Conservation (phyloP, 2,797 vertebrate species). For the Sebastiscus tertius region DNA sequence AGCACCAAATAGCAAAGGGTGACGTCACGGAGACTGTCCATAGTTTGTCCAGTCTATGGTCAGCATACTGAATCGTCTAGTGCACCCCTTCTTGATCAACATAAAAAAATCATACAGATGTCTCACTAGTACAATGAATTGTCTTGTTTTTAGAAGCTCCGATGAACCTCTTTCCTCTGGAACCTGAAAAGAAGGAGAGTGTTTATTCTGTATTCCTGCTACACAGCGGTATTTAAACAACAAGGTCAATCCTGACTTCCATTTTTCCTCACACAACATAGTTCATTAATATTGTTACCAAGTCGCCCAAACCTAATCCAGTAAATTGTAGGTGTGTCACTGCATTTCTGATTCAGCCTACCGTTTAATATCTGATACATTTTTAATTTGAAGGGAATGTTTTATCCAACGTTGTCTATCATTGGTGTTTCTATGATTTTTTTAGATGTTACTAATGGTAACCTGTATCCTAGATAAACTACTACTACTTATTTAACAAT, state of each 20-base stretch:
- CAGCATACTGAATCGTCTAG: constrained; percentile 16
- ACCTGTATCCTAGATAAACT: neutral
- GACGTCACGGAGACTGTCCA: too few species aligned
- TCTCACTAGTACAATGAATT: neutral
- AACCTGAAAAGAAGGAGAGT: neutral
- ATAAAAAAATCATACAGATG: constrained; percentile 12
- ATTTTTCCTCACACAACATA: constrained; percentile 13
- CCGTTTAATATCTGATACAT: neutral
- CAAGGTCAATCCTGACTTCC: constrained; percentile 43
- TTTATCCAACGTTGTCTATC: neutral
- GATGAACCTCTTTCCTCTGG: constrained; percentile 2
- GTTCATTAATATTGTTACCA: constrained; percentile 41
- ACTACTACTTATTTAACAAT: constrained; percentile 17
- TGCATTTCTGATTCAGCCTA: constrained; percentile 5
- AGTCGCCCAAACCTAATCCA: neutral
- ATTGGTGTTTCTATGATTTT: neutral
- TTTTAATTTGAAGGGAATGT: neutral
- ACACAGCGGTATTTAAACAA: constrained; percentile 31
- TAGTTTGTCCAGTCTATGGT: too few species aligned
- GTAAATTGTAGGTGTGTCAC: neutral
- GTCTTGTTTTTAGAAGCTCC: constrained; percentile 1
- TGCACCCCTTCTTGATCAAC: constrained; percentile 23
- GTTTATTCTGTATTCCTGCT: constrained; percentile 36
- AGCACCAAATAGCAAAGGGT: neutral
- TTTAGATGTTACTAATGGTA: neutral